Percentiles rank a stretch among this genome's conserved stretches.
Conservation (phyloP, 2,797 vertebrate species). For the Astyanax mexicanus region DNA sequence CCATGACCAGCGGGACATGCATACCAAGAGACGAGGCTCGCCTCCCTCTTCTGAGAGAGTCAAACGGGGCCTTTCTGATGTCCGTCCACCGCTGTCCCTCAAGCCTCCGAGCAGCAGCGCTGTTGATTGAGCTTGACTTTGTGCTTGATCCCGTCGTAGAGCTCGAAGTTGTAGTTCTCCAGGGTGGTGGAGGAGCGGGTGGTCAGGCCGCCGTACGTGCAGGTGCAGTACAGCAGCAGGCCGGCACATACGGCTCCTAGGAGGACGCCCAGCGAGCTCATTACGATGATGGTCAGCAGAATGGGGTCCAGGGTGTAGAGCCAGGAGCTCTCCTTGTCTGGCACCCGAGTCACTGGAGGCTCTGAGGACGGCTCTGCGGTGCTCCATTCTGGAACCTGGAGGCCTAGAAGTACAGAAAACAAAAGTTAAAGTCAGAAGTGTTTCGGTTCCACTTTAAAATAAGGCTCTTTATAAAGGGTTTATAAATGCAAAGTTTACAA, state of each 20-base stretch:
- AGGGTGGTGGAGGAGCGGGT: constrained; percentile 96
- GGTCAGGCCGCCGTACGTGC: constrained; percentile 92
- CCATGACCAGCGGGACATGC: constrained; percentile 47
- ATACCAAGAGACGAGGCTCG: constrained; percentile 46
- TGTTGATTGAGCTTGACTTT: constrained; percentile 99
- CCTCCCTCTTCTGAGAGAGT: constrained; percentile 52
- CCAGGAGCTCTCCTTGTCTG: constrained; percentile 91
- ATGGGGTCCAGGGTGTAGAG: constrained; percentile 95
- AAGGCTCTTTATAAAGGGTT: too few species aligned
- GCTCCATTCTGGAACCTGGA: constrained; percentile 80
- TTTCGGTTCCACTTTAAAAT: too few species aligned
- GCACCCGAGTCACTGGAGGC: constrained; percentile 79
- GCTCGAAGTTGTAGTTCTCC: constrained; percentile 99
- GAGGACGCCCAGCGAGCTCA: constrained; percentile 95
- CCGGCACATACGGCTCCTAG: constrained; percentile 93
- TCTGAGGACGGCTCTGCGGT: constrained; percentile 83
- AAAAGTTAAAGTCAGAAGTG: background rate
- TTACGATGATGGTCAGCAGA: constrained; percentile 97
- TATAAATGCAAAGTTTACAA: too few species aligned
- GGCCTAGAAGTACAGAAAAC: constrained; percentile 68
- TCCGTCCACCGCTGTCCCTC: constrained; percentile 46
- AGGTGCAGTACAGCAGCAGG: constrained; percentile 95
- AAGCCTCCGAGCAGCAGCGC: constrained; percentile 91
- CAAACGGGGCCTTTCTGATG: constrained; percentile 36
- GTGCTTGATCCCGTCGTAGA: constrained; percentile 97